Evolutionary conservation across 2,888 invertebrate genomes (phyloP), one percentile per base, ranked within the genome.

Genomic region (Boloria selene): DNA sequence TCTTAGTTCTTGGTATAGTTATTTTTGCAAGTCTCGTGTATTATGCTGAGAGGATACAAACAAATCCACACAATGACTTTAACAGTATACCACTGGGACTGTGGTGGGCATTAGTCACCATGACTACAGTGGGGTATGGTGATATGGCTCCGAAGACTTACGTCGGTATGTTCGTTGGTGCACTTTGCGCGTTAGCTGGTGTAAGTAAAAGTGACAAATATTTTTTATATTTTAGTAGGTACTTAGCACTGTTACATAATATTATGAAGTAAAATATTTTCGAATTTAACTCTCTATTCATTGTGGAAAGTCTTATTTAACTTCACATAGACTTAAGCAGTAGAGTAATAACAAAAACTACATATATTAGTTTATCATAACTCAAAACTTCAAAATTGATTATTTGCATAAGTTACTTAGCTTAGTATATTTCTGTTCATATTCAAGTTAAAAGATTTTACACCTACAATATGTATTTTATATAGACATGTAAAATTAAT

Each of bases 71-170:
- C 86, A 99, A 99, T 92, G 98, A 98, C 92, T 99, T 99, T 93
- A 98, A 98, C 87, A 98, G 98, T 90, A 99, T 99, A 93, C 99
- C 99, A 54, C 93, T 98, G 79, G 99, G 99, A 54, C 93, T 99
- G 73, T 99, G 99, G 99, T 99, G 99, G 99, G 99, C 99, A 54
- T 94, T 99, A 90, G 98, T 99, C 74, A 99, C 99, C 75, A 99
- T 99, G 99, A 99, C 99, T 75, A 98, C 98, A 0, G 98, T 99
- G 67, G 99, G 99, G 53, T 99, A 99, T 87, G 99, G 99, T 67
- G 98, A 99, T 90, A 99, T 99, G 98, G 98, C 97, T 76, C 98
- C 99, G 70, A 98, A 98, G 90, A 99, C 99, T 52, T 99, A 99
- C 87, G 96, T 98, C 73, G 99, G 99, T 74, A 99, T 99, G 99